Evolutionary conservation across 2,113 vertebrate species (phyloP).

Genomic region (Lepisosteus oculatus): DNA sequence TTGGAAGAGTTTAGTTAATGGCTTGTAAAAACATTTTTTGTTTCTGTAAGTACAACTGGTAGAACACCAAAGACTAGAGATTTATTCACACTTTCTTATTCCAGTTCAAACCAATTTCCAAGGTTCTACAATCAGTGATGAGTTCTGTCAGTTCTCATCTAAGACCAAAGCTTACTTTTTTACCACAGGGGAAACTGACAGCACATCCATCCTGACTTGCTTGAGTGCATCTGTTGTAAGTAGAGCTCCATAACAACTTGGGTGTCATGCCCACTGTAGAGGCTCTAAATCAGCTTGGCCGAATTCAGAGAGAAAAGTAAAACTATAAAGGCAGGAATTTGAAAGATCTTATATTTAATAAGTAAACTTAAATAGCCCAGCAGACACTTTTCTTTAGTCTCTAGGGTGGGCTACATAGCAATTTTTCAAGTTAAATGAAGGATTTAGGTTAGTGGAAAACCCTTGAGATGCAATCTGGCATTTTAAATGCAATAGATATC

Average conservation of each 20-base stretch:
- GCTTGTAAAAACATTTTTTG: too few relatives aligned
- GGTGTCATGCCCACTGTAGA: slow-evolving; percentile 56
- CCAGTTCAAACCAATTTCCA: too few relatives aligned
- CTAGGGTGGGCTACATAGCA: slow-evolving; percentile 59
- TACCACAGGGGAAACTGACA: slow-evolving; percentile 60
- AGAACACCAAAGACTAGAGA: too few relatives aligned
- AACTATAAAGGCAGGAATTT: slow-evolving; percentile 37
- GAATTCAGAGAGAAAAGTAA: slow-evolving; percentile 28
- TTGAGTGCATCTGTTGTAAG: slow-evolving; percentile 52
- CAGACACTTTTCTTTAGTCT: slow-evolving; percentile 57
- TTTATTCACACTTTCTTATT: too few relatives aligned
- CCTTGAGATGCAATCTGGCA: slow-evolving; percentile 57
- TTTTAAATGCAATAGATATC: slow-evolving; percentile 44
- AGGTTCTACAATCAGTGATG: slow-evolving; percentile 41
- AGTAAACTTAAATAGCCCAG: slow-evolving; percentile 59
- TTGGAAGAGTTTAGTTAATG: too few relatives aligned
- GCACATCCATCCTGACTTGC: slow-evolving; percentile 70
- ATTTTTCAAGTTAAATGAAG: slow-evolving; percentile 59
- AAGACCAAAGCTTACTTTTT: slow-evolving; percentile 66
- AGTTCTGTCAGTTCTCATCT: slow-evolving; percentile 59
- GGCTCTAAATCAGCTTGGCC: slow-evolving; percentile 46
- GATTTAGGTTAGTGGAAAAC: slow-evolving; percentile 56
- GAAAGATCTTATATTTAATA: slow-evolving; percentile 68
- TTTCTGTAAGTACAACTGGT: too few relatives aligned
- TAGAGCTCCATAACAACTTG: slow-evolving; percentile 47